These are phyloP conservation scores for Clavelina lepadiformis DNA, from an alignment of 23 tunicate genomes.

Conservation along the genomic window DNA sequence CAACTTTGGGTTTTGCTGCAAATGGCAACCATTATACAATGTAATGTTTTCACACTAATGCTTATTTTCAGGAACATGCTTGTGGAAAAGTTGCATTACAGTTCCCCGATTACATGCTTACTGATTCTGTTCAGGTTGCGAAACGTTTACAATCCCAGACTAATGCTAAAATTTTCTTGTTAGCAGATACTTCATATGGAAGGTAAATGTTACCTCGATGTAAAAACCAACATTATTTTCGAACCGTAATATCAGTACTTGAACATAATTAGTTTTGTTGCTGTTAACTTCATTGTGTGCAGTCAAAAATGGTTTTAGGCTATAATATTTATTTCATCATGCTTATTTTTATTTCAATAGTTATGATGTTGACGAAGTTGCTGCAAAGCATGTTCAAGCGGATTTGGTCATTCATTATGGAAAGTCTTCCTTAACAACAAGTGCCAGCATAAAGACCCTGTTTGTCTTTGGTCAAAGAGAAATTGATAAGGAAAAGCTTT, in stretches of 20 bases:
- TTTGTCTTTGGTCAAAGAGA: conserved; percentile 59
- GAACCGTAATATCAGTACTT: too few species aligned
- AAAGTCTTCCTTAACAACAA: conserved; percentile 53
- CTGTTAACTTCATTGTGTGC: too few species aligned
- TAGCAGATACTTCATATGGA: conserved; percentile 95
- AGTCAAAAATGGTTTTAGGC: too few species aligned
- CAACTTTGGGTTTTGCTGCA: too few species aligned
- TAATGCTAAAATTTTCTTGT: conserved; percentile 49
- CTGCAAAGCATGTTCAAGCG: conserved; percentile 66
- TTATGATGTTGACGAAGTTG: conserved; percentile 92
- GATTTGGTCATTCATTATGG: conserved; percentile 92
- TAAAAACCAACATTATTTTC: too few species aligned
- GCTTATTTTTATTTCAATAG: conserved; percentile 43
- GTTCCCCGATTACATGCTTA: conserved; percentile 76
- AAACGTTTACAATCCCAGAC: conserved; percentile 21
- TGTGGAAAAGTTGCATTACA: conserved; percentile 57
- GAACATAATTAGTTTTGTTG: too few species aligned
- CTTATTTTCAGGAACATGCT: conserved; percentile 43
- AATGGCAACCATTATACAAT: conserved; percentile 14
- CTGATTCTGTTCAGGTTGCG: conserved; percentile 68
- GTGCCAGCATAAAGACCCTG: conserved; percentile 40
- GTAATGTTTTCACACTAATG: neutral
- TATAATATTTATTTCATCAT: too few species aligned
- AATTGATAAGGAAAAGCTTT: conserved; percentile 13
- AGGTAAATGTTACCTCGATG: too few species aligned